Evolutionary conservation across 37 sponge, comb jelly and placozoan genomes (phyloP), one percentile per base, ranked within the genome.

Genomic region (Dysidea cf. avara): DNA sequence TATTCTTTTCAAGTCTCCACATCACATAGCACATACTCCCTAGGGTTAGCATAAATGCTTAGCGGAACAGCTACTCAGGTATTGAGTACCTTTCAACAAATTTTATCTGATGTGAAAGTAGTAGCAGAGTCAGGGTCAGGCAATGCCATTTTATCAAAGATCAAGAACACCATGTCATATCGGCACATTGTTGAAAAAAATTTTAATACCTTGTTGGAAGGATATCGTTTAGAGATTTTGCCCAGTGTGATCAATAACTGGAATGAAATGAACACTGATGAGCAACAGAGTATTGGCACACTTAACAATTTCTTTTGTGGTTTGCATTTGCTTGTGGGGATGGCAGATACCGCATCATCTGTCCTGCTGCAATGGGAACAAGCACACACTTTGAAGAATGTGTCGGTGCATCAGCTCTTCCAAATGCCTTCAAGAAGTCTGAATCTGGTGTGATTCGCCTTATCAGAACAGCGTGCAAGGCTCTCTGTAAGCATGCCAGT

Each of bases 271-370:
- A 24, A 51, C 12, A 13, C 22, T 33, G 35, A 16, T 17, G 35
- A 30, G 38, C 33, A 33, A n/a, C n/a, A n/a, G n/a, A n/a, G n/a
- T n/a, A n/a, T n/a, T n/a, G 11, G 7, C 28, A 7, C 25, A 9
- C 12, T 74, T 61, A 74, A 74, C 29, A 30, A 60, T 40, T 74
- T 74, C 32, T 74, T 74, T 35, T 77, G 78, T 56, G 78, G 78
- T 48, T 21, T 77, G 68, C 78, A 77, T 56, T 25, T 67, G 2
- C 39, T 77, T 22, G 65, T 75, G 32, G 76, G 64, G 5, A 75
- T 75, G 76, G 76, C 76, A 9, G 64, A 75, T 62, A 26, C 48
- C 20, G 68, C 78, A 38, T 33, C 54, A 21, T 21, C 3, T 11
- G n/a, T 60, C 3, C 33, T 77, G 33, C 21, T 49, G 14, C 37